Conservation (phyloP, 2,113 vertebrate species). For the Anoplopoma fimbria region DNA sequence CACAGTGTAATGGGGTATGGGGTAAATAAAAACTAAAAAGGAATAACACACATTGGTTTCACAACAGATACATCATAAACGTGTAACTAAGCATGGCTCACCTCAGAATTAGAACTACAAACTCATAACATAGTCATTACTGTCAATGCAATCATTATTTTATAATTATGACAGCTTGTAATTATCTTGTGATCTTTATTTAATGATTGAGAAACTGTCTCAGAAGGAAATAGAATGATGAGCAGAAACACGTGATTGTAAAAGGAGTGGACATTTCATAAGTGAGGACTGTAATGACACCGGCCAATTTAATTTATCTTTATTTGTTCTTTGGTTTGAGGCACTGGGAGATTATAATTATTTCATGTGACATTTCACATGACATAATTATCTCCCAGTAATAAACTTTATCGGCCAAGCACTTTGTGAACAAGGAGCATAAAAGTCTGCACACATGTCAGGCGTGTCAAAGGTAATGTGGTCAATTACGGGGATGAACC, state of each 20-base stretch:
- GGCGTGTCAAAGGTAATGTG: background rate
- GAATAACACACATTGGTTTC: background rate
- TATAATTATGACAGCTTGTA: background rate
- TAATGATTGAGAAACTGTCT: background rate
- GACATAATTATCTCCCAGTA: too few relatives aligned
- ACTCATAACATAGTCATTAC: background rate
- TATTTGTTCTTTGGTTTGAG: slow-evolving; percentile 12
- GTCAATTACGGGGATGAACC: background rate
- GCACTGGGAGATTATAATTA: background rate
- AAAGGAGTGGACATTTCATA: background rate
- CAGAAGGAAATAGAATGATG: background rate
- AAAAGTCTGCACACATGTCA: background rate
- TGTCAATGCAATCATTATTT: background rate
- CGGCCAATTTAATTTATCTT: background rate
- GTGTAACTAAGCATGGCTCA: background rate
- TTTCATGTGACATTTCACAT: background rate
- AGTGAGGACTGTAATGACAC: background rate
- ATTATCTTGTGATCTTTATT: background rate
- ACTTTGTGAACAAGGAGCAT: background rate
- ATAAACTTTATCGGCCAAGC: background rate
- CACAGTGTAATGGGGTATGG: too few relatives aligned
- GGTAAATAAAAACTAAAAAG: background rate
- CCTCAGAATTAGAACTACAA: background rate
- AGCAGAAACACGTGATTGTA: background rate
- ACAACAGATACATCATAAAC: background rate